These are phyloP conservation scores for Struthio camelus DNA, from an alignment of 2,113 vertebrate genomes.

Conservation along the genomic window DNA sequence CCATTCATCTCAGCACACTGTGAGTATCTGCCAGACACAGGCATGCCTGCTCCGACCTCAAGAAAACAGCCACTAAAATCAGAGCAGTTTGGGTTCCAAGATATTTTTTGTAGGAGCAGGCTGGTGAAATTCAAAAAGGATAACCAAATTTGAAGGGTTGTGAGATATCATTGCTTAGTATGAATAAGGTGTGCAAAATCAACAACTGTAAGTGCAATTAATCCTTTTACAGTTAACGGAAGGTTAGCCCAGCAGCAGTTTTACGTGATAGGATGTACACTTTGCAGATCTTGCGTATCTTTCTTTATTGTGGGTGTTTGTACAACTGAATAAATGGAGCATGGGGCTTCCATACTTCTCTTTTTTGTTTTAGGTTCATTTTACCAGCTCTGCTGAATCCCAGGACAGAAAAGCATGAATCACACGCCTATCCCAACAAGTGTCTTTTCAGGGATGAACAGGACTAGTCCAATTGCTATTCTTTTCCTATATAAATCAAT, in stretches of 20 bases:
- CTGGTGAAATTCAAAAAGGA: neutral
- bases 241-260: neutral
- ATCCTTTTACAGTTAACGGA: neutral
- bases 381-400: neutral
- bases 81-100: neutral
- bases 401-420: neutral
- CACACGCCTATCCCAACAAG: neutral
- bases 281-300: neutral
- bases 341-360: neutral
- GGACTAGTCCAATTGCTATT: neutral
- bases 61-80: neutral
- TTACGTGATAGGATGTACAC: neutral
- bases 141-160: neutral
- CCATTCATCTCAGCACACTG: neutral
- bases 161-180: neutral
- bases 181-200: neutral
- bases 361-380: neutral
- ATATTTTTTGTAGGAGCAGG: neutral
- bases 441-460: neutral
- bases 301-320: neutral
- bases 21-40: neutral
- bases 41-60: fast-evolving
- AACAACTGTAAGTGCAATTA: neutral
- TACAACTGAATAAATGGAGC: neutral
- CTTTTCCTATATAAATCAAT: neutral